These are phyloP conservation scores for Drosophila austrosaltans DNA, from an alignment of 2,888 invertebrate genomes.

Conservation along the genomic window DNA sequence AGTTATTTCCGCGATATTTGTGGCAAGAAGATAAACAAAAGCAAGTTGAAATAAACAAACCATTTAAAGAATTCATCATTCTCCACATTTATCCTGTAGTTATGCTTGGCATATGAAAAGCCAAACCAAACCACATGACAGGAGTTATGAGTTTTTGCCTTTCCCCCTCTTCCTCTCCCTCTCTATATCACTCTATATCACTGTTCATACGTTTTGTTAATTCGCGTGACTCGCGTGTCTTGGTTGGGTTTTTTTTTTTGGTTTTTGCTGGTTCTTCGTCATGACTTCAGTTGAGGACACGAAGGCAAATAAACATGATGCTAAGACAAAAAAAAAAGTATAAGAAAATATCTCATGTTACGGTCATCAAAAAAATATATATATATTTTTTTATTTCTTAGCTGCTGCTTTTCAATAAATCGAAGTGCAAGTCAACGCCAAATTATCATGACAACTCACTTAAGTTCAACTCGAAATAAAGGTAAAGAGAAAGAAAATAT, in stretches of 20 bases:
- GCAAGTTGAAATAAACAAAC: too few species aligned
- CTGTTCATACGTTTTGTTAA: conserved; percentile 21
- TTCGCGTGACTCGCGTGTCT: conserved; percentile 72
- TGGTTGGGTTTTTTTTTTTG: conserved; percentile 23
- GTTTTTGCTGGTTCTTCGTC: conserved; percentile 47
- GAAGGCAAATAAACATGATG: conserved; percentile 71
- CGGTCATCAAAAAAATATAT: conserved; percentile 56
- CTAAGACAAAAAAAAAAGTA: conserved; percentile 19
- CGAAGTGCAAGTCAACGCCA: conserved; percentile 39
- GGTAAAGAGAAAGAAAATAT: too few species aligned
- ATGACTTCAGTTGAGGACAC: conserved; percentile 60
- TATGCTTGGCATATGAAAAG: background rate
- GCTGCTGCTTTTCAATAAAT: conserved; percentile 39
- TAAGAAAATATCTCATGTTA: conserved; percentile 67
- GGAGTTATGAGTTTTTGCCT: conserved; percentile 47
- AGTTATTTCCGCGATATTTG: too few species aligned
- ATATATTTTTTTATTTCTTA: conserved; percentile 13
- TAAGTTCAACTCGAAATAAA: conserved; percentile 13
- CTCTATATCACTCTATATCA: too few species aligned
- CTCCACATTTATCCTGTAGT: too few species aligned
- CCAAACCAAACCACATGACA: conserved; percentile 50
- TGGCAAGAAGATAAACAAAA: too few species aligned
- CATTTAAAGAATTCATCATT: too few species aligned
- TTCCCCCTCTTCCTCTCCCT: background rate
- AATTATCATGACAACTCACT: conserved; percentile 69